phyloP scores from a whole-genome alignment of 2,797 vertebrate species.

The Danio tinwini region DNA sequence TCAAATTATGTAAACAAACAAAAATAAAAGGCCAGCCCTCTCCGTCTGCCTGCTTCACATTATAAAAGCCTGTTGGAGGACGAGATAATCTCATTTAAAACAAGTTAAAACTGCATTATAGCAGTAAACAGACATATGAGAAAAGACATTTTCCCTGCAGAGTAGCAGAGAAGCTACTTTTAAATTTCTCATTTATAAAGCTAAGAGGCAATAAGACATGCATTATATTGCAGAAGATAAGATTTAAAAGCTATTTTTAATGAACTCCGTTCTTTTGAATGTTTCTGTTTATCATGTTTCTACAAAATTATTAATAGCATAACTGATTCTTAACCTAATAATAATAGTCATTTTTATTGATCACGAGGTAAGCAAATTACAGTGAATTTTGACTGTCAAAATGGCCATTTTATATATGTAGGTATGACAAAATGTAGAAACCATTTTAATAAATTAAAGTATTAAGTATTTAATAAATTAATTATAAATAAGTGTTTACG shows the following conservation, averaged over 20 bases:
- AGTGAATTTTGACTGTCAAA: no score
- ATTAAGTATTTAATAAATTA: no score
- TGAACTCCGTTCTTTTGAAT: not conserved
- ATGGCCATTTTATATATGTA: no score
- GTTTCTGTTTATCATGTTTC: not conserved
- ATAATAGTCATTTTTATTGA: no score
- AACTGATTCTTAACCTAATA: no score
- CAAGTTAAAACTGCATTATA: slow-evolving; percentile 39
- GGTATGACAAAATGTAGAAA: no score
- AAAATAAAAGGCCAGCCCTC: slow-evolving; percentile 26
- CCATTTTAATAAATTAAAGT: no score
- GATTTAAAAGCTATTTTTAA: not conserved
- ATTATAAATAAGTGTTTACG: no score
- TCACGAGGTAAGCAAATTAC: no score
- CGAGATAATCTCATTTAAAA: slow-evolving; percentile 37
- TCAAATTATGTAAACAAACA: slow-evolving; percentile 41
- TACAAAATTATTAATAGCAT: no score
- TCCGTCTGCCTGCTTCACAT: slow-evolving; percentile 6
- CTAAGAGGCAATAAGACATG: not conserved
- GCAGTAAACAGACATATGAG: slow-evolving; percentile 10
- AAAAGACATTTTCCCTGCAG: slow-evolving; percentile 11
- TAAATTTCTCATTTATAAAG: not conserved
- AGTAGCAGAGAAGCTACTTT: not conserved
- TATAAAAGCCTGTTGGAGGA: slow-evolving; percentile 13
- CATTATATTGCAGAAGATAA: not conserved